Base-by-base conservation (phyloP, 1,140 invertebrate genomes). In the Meteorus sp. region DNA sequence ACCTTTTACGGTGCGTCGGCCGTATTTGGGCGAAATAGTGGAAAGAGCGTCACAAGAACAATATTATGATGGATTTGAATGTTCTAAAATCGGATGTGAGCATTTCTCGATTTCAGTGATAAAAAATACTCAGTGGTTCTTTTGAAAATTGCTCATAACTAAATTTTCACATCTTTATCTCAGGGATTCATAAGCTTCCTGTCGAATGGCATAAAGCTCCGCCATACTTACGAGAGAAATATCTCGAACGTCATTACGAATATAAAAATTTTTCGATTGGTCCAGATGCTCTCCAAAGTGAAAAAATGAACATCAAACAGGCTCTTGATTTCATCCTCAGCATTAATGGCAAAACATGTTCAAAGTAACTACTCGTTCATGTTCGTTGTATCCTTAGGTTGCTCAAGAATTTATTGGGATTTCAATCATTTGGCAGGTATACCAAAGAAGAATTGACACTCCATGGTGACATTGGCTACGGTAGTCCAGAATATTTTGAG, bases 61-160 rank as follows among this genome's bases (percentile, higher is more conserved):
- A 74, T 98, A 96, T 76, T 89, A 93, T 62, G 91, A 91, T 73
- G 91, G 91, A 67, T 99, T 97, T 78, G 88, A 96, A 72, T 99
- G 97, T 71, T 73, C 88, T 2, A 89, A 87, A 69, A 96, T 97
- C 72, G 94, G 93, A 78, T 96, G 95, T 97, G 85, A 85, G 89
- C 85, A 44, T 56, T 13, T 45, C 8, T 37, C 7, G n/a, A n/a
- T 60, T 27, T 27, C 13, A 29, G 2, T 13, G 27, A 35, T 37
- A 19, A 56, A 8, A 56, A n/a, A n/a, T n/a, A n/a, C n/a, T n/a
- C n/a, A n/a, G n/a, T n/a, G n/a, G n/a, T n/a, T n/a, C n/a, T n/a
- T n/a, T n/a, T n/a, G n/a, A n/a, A n/a, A n/a, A n/a, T n/a, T n/a
- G n/a, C n/a, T n/a, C n/a, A n/a, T n/a, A n/a, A n/a, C 47, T 29